These are phyloP conservation scores for Darevskia nairensis DNA, from an alignment of 2,797 vertebrate genomes.

Conservation along the genomic window DNA sequence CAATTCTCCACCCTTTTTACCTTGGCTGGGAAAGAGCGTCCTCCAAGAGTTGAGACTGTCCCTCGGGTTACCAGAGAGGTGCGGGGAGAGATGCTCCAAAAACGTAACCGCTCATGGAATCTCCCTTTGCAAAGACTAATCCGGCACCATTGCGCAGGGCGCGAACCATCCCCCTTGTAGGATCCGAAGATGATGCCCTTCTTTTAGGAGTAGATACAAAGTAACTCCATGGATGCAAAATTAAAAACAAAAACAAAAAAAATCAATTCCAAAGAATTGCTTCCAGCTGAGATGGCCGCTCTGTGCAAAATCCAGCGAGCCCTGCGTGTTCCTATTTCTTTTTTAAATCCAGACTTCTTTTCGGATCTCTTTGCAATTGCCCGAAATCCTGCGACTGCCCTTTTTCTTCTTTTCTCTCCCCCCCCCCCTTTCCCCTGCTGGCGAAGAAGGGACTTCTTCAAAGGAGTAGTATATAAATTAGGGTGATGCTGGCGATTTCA, in stretches of 20 bases:
- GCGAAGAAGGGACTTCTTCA: slow-evolving; percentile 75
- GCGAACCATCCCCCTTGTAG: slow-evolving; percentile 11
- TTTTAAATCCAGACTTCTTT: slow-evolving; percentile 78
- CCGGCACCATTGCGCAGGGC: slow-evolving; percentile 71
- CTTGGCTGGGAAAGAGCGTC: slow-evolving; percentile 69
- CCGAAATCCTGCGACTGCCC: slow-evolving; percentile 67
- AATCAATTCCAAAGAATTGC: slow-evolving; percentile 53
- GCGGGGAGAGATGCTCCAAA: slow-evolving; percentile 78
- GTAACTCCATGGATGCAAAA: slow-evolving; percentile 77
- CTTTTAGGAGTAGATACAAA: slow-evolving; percentile 73
- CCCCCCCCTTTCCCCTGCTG: background rate
- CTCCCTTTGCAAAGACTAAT: slow-evolving; percentile 73
- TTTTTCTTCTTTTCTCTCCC: background rate
- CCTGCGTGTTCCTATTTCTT: slow-evolving; percentile 79
- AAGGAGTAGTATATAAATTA: slow-evolving; percentile 33
- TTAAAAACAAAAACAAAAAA: background rate
- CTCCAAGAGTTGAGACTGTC: slow-evolving; percentile 61
- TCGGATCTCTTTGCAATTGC: slow-evolving; percentile 69
- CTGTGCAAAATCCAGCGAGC: slow-evolving; percentile 74
- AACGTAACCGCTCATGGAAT: slow-evolving; percentile 71
- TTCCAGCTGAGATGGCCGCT: slow-evolving; percentile 80
- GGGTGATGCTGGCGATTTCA: slow-evolving; percentile 38
- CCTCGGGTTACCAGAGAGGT: slow-evolving; percentile 56
- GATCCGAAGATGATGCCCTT: slow-evolving; percentile 51
- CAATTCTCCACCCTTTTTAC: slow-evolving; percentile 68